These are phyloP conservation scores for Genyomyrus donnyi DNA, from an alignment of 2,113 vertebrate genomes.

Conservation along the genomic window DNA sequence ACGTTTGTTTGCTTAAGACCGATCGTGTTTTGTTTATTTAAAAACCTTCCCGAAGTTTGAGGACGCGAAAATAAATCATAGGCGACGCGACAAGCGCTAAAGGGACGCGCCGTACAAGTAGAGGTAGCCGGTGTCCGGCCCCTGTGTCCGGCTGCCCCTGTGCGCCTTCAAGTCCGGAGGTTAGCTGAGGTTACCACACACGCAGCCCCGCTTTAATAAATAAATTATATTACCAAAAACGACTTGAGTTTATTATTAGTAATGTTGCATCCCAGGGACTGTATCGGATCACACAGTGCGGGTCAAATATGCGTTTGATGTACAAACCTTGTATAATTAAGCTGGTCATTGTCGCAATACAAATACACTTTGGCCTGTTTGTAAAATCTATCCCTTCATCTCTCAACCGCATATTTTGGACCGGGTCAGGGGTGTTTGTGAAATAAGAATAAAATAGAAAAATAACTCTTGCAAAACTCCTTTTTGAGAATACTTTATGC, in stretches of 20 bases:
- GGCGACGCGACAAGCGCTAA: background rate
- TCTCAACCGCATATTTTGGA: background rate
- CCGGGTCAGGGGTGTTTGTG: background rate
- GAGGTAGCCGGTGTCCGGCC: background rate
- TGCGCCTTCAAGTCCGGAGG: conserved; percentile 27
- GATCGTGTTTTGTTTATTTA: background rate
- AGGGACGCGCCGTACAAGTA: background rate
- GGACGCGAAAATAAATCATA: background rate
- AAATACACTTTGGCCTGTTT: background rate
- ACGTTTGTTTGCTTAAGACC: background rate
- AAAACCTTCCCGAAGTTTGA: background rate
- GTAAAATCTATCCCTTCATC: background rate
- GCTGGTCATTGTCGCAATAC: background rate
- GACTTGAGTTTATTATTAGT: background rate
- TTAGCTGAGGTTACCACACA: conserved; percentile 45
- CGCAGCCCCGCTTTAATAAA: conserved; percentile 14
- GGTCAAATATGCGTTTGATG: background rate
- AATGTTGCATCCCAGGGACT: background rate
- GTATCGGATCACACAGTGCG: background rate
- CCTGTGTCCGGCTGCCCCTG: background rate
- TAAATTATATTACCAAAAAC: background rate
- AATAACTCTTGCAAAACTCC: background rate
- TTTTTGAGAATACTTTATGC: background rate
- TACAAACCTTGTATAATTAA: conserved; percentile 3
- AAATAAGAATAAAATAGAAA: background rate